Evolutionary conservation across 2,888 invertebrate species (phyloP).

Genomic region (Synanthedon formicaeformis): DNA sequence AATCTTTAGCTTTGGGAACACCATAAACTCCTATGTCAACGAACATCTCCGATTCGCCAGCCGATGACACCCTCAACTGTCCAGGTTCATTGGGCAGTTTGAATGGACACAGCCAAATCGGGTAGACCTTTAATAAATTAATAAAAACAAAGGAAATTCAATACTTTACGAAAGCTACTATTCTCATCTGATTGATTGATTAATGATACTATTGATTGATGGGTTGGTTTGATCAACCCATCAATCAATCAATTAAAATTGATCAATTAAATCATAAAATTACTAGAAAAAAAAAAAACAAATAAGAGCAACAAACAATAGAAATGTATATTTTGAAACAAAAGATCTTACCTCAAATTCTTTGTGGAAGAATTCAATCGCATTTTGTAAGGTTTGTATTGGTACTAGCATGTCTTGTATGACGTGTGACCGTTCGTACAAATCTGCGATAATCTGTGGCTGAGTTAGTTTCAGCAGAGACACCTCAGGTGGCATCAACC

Average conservation of each 20-base stretch:
- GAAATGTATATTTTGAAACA: not conserved
- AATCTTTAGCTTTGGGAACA: constrained; percentile 74
- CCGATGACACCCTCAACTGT: constrained; percentile 71
- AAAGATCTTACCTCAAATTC: constrained; percentile 68
- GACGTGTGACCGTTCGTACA: constrained; percentile 83
- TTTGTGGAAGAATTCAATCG: constrained; percentile 74
- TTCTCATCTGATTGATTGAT: no score
- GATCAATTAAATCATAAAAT: no score
- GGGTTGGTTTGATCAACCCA: no score
- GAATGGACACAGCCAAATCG: constrained; percentile 87
- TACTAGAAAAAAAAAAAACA: not conserved
- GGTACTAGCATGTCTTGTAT: constrained; percentile 88
- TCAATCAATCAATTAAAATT: no score
- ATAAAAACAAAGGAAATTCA: no score
- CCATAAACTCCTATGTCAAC: constrained; percentile 88
- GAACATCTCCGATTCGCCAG: constrained; percentile 70
- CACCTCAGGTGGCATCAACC: constrained; percentile 87
- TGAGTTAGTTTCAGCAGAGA: constrained; percentile 84
- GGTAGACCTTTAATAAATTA: constrained; percentile 74
- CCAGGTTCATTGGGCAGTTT: constrained; percentile 77
- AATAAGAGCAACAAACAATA: no score
- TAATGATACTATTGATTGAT: no score
- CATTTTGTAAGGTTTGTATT: constrained; percentile 67
- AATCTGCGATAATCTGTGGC: constrained; percentile 73
- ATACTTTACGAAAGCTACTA: no score